Evolutionary conservation across 2,113 vertebrate species (phyloP).

Genomic region (Ochotona princeps): DNA sequence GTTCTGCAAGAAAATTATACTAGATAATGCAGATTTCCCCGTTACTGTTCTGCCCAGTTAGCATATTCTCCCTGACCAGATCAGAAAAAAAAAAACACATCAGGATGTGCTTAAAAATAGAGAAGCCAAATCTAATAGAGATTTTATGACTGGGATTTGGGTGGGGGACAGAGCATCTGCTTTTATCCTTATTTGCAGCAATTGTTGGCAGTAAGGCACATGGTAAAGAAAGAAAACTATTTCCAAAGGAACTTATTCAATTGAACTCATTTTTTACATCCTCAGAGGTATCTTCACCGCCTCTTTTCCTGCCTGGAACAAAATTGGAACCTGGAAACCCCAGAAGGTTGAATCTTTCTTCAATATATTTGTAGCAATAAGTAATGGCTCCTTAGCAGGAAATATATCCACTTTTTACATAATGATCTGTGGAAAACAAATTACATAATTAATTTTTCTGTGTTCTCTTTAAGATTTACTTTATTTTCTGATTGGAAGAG

Average conservation of each 20-base stretch:
- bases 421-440: constrained; percentile 42
- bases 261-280: constrained; percentile 38
- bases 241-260: constrained; percentile 58
- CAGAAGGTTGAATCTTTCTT: constrained; percentile 57
- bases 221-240: constrained; percentile 60
- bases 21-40: background rate
- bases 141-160: constrained; percentile 19
- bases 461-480: no score
- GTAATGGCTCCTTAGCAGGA: constrained; percentile 37
- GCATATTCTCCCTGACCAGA: background rate
- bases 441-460: constrained; percentile 6
- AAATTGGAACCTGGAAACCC: constrained; percentile 52
- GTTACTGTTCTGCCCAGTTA: background rate
- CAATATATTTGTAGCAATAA: background rate
- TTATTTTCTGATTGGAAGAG: no score
- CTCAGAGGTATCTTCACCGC: constrained; percentile 39
- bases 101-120: background rate
- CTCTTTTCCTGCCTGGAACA: constrained; percentile 40
- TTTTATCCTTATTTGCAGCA: background rate
- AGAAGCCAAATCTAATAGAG: background rate
- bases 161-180: constrained; percentile 19
- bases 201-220: constrained; percentile 2
- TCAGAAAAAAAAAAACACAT: background rate
- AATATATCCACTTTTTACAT: constrained; percentile 44
- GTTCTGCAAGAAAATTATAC: constrained; percentile 26